Conservation (phyloP, 2,113 vertebrate genomes). For the Sander vitreus region DNA sequence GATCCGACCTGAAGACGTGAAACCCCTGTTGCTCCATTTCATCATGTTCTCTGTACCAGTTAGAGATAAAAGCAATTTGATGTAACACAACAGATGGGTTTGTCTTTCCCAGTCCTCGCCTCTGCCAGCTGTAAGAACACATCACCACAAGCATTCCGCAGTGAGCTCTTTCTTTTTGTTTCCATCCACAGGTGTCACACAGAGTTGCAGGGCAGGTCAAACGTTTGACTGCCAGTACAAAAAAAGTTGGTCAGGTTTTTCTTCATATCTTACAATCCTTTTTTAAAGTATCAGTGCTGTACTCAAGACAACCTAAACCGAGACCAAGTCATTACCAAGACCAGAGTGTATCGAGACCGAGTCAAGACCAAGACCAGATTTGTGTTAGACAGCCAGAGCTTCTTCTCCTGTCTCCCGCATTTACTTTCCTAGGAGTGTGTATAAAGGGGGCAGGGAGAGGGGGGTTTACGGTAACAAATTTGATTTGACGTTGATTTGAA, state of each 20-base stretch:
- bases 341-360: too few species aligned
- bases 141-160: not conserved
- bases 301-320: too few species aligned
- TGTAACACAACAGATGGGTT: slow-evolving; percentile 49
- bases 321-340: too few species aligned
- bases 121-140: slow-evolving; percentile 27
- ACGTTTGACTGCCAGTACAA: not conserved
- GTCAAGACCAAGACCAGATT: too few species aligned
- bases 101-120: slow-evolving; percentile 18
- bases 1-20: not conserved
- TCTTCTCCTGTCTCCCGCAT: too few species aligned
- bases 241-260: not conserved
- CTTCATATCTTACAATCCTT: too few species aligned
- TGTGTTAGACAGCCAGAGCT: too few species aligned
- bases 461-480: too few species aligned
- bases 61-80: slow-evolving; percentile 57
- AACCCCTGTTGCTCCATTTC: slow-evolving; percentile 6
- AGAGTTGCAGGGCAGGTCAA: slow-evolving; percentile 6
- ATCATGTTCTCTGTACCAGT: slow-evolving; percentile 13
- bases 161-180: slow-evolving; percentile 38
- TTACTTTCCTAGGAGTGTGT: too few species aligned
- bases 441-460: too few species aligned
- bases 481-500: too few species aligned
- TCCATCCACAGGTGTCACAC: slow-evolving; percentile 3
- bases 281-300: not conserved